Evolutionary conservation across 2,888 invertebrate species (phyloP).

Genomic region (Melanostoma mellinum): DNA sequence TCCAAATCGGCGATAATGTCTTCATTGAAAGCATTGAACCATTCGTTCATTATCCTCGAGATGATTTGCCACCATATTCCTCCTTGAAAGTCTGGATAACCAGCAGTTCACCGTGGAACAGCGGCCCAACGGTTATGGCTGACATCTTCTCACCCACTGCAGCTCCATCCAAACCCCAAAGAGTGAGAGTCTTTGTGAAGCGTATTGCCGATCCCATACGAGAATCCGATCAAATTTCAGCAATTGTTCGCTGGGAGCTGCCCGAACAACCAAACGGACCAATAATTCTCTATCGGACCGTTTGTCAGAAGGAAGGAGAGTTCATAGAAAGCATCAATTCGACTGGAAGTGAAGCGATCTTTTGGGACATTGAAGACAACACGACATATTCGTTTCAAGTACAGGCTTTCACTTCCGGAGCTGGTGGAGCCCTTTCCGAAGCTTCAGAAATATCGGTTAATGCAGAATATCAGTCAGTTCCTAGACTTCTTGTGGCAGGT

Average conservation of each 20-base stretch:
- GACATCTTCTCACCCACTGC: slow-evolving; percentile 90
- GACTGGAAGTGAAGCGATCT: slow-evolving; percentile 81
- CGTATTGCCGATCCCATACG: slow-evolving; percentile 80
- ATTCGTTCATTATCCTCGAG: slow-evolving; percentile 82
- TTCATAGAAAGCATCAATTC: slow-evolving; percentile 82
- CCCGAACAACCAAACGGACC: slow-evolving; percentile 90
- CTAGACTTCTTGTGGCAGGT: slow-evolving; percentile 89
- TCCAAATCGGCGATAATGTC: slow-evolving; percentile 83
- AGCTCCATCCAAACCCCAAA: slow-evolving; percentile 89
- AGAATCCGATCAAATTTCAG: slow-evolving; percentile 81
- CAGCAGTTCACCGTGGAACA: slow-evolving; percentile 93
- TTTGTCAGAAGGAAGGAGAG: slow-evolving; percentile 85
- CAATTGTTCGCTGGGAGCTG: slow-evolving; percentile 90
- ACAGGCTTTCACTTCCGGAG: slow-evolving; percentile 90
- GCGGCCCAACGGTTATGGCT: slow-evolving; percentile 85
- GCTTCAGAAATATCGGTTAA: slow-evolving; percentile 84
- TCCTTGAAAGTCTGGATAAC: slow-evolving; percentile 88
- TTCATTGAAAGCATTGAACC: slow-evolving; percentile 76
- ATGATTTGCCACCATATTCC: slow-evolving; percentile 85
- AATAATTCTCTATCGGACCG: slow-evolving; percentile 86
- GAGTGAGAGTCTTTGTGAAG: slow-evolving; percentile 89
- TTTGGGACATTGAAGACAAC: slow-evolving; percentile 84
- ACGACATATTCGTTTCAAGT: slow-evolving; percentile 88
- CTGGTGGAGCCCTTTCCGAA: slow-evolving; percentile 88
- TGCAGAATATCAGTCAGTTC: slow-evolving; percentile 90